Conservation (phyloP, 2,888 invertebrate genomes). For the Hirtodrosophila histrioides region DNA sequence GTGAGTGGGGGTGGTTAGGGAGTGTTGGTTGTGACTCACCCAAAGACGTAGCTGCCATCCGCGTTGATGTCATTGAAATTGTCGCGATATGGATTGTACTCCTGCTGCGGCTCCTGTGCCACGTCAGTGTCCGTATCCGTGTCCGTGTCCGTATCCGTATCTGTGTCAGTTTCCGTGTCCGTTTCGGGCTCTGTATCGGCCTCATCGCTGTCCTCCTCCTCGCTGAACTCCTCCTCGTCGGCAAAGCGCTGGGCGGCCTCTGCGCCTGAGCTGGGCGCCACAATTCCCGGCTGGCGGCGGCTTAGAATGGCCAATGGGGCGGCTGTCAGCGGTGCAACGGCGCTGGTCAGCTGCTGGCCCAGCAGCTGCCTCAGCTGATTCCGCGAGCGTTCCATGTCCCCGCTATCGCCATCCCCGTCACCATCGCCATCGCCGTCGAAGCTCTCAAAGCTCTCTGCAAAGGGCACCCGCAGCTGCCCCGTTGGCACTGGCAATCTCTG, state of each 20-base stretch:
- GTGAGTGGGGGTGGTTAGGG: too few relatives aligned
- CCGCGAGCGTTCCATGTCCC: conserved; percentile 20
- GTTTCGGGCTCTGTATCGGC: conserved; percentile 19
- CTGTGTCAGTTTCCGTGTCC: conserved; percentile 13
- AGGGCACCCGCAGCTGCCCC: conserved; percentile 48
- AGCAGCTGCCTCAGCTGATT: conserved; percentile 48
- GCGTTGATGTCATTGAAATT: conserved; percentile 66
- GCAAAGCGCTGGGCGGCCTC: conserved; percentile 45
- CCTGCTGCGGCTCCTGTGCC: conserved; percentile 16
- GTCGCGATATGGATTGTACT: conserved; percentile 66
- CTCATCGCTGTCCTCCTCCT: conserved; percentile 50
- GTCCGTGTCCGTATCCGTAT: conserved; percentile 3
- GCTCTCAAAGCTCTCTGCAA: conserved; percentile 62
- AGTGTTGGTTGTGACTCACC: conserved; percentile 45
- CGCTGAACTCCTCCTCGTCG: conserved; percentile 37
- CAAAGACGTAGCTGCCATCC: conserved; percentile 71
- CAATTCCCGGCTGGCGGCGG: conserved; percentile 51
- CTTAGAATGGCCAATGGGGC: conserved; percentile 35
- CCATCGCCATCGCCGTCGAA: conserved; percentile 34
- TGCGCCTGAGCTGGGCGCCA: conserved; percentile 45
- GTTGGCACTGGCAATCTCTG: conserved; percentile 34
- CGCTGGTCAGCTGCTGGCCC: conserved; percentile 50
- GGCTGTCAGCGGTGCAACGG: conserved; percentile 55
- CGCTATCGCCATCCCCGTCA: conserved; percentile 1
- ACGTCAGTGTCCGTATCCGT: conserved; percentile 13